Base-by-base conservation (phyloP, 2,888 invertebrate species). In the Macropis europaea region DNA sequence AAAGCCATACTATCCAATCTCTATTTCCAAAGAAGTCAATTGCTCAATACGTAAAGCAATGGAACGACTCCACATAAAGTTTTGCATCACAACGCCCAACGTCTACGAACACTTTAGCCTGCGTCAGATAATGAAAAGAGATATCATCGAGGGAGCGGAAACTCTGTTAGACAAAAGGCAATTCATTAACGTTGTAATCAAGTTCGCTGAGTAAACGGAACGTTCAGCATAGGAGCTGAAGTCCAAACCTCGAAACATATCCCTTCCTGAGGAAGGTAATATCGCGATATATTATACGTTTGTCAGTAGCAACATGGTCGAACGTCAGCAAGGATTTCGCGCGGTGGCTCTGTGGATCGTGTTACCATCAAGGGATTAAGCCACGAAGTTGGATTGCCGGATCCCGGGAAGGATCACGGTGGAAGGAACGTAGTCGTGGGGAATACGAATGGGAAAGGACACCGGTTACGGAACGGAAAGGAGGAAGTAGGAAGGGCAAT, bases 351-450 rank as follows among this genome's bases (percentile, higher is more conserved):
- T 45, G n/a, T n/a, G 50, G 81, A 80, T 81, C 80, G 73, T 57
- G 81, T 81, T 81, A 82, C 74, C 73, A 77, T 79, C 82, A 63
- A 75, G 77, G 79, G 81, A 82, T 83, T 79, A 82, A 79, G 69
- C 72, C 53, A 43, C 66, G 67, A 69, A 76, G 84, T 81, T 69
- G 72, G 81, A 83, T 81, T 82, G 76, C 79, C 45, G 45, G 73
- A 81, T 76, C 81, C 56, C 68, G 43, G 36, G 50, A 56, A 72
- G 76, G 81, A 79, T 77, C 60, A 75, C 68, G 63, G 64, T 53
- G 59, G 61, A 52, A 68, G 62, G 73, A 77, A 73, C 63, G 72
- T 48, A 71, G 69, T 61, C 22, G 19, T 22, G 63, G 70, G 62
- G 73, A 56, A 50, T 47, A 54, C 38, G 61, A 68, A 68, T 56